Evolutionary conservation across 2,113 vertebrate genomes (phyloP).

Genomic region (Mirounga angustirostris): DNA sequence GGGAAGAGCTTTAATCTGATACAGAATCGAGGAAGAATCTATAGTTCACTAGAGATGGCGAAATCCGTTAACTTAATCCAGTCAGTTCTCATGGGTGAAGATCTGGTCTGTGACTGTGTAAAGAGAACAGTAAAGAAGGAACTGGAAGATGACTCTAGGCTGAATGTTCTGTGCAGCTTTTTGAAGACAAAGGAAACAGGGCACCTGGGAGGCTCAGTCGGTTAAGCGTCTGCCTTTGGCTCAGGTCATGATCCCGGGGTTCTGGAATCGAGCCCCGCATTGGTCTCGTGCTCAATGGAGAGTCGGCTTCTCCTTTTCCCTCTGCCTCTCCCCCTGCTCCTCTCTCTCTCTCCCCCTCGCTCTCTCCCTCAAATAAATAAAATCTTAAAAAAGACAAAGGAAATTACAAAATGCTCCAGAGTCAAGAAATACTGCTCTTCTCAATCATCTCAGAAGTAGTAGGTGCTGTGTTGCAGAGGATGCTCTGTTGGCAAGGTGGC

Average conservation of each 20-base stretch:
- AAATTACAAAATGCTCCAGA: neutral
- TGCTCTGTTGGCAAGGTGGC: neutral
- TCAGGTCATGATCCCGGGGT: neutral
- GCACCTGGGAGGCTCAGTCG: neutral
- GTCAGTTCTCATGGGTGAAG: neutral
- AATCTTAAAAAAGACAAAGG: neutral
- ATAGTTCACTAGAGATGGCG: neutral
- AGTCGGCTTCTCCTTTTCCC: neutral
- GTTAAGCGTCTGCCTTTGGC: neutral
- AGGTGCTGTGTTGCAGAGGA: neutral
- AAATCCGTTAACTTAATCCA: neutral
- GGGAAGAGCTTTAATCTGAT: neutral
- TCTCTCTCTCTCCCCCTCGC: neutral
- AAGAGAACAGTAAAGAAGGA: neutral
- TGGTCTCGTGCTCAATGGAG: fast-evolving
- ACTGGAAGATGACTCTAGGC: neutral
- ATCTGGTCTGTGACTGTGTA: neutral
- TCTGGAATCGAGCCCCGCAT: neutral
- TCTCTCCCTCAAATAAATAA: neutral
- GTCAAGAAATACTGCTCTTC: constrained; percentile 1
- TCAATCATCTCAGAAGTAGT: neutral
- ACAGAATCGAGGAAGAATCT: neutral
- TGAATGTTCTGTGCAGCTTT: neutral
- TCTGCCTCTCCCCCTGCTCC: neutral
- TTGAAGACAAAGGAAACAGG: neutral